Percentiles rank a stretch among this genome's conserved stretches.
phyloP scores from a whole-genome alignment of 2,113 vertebrate species.

The Hippopotamus amphibius region DNA sequence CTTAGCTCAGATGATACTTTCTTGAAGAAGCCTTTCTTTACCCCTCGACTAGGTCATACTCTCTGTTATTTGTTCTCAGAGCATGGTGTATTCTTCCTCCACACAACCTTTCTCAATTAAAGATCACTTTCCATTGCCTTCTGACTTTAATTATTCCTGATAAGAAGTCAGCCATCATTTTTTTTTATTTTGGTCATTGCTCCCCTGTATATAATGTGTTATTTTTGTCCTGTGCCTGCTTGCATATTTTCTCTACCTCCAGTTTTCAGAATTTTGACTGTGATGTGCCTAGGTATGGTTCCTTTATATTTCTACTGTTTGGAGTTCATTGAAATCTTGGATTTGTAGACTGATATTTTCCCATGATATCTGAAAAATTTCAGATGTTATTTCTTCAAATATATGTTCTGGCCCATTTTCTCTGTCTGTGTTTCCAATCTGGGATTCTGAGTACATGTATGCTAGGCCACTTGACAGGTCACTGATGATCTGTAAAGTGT shows the following conservation, averaged over 20 bases:
- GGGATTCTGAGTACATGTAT: neutral
- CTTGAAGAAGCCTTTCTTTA: neutral
- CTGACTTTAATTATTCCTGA: neutral
- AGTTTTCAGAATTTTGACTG: neutral
- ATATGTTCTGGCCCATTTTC: neutral
- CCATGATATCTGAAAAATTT: neutral
- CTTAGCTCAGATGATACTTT: neutral
- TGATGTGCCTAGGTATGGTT: neutral
- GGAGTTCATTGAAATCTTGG: neutral
- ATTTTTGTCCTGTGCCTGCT: neutral
- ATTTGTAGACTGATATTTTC: neutral
- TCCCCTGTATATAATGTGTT: neutral
- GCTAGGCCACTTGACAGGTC: neutral
- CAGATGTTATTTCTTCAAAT: neutral
- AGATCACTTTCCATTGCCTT: neutral
- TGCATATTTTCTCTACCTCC: neutral
- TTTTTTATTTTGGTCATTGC: neutral
- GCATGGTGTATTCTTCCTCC: neutral
- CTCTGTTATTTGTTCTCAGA: neutral
- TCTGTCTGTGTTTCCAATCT: neutral
- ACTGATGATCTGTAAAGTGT: neutral
- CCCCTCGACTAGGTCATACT: neutral
- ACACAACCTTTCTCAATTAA: neutral
- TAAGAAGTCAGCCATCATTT: neutral
- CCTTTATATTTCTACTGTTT: neutral